Base-by-base conservation (phyloP, 2,113 vertebrate genomes). In the Burhinus bistriatus region DNA sequence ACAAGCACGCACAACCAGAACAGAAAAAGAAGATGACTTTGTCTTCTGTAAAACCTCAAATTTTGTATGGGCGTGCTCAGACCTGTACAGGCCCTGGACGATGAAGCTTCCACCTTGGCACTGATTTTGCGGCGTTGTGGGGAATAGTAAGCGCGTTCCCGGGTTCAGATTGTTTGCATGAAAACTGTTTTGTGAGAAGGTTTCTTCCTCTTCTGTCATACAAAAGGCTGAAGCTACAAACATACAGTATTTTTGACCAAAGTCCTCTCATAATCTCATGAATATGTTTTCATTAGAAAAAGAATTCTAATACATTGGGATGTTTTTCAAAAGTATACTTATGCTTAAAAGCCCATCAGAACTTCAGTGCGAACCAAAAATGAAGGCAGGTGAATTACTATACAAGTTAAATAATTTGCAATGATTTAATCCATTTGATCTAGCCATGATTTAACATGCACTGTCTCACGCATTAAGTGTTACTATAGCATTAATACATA, bases 41-140 rank as follows among this genome's bases (percentile, higher is more conserved):
- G 7, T 23, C 44, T 61, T 70, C 64, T 51, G 2, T 30, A 15
- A 38, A 22, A 73, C 25, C 21, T 45, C 26, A 49, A 4, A 47
- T 69, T 58, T 57, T 44, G 6, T 40, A 23, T 13, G 9, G 51
- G 21, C 76, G 34, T 13, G 8, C 12, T 7, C 61, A 84, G 26
- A 21, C 6, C 16, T 5, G 1, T 10, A 11, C 6, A 58, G 10
- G 5, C 9, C 45, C 12, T 0, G 0, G 22, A 21, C 3, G 4
- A 20, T 1, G 9, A 32, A 52, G 30, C 47, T 78, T 84, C 57
- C 13, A 57, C 30, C 11, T 32, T 6, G 3, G 14, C 34, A 34
- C 3, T 57, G 36, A 68, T 64, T 83, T 72, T 83, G 27, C 61
- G 83, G 27, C 3, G 1, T 5, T 45, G 32, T 11, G 68, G 52